phyloP scores from a whole-genome alignment of 2,113 vertebrate genomes.

The Nerophis ophidion region DNA sequence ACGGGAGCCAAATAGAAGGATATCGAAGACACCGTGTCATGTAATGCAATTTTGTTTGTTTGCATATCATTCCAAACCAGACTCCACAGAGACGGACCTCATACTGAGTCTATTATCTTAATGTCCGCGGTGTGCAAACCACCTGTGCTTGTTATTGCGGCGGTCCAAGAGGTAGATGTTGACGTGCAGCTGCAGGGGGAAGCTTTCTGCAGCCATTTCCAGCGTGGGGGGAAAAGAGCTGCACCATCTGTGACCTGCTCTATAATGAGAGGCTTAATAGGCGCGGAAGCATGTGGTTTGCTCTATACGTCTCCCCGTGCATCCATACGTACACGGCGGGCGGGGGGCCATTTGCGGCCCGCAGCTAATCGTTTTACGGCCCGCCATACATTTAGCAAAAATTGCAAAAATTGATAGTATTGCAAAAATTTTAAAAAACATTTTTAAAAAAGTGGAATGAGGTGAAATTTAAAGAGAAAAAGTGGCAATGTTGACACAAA shows the following conservation, averaged over 20 bases:
- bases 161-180: slow-evolving; percentile 4
- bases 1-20: slow-evolving; percentile 2
- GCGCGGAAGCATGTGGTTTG: slow-evolving; percentile 49
- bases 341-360: too few species aligned
- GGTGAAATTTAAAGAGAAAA: too few species aligned
- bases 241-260: slow-evolving; percentile 60
- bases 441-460: too few species aligned
- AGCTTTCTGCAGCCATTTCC: slow-evolving; percentile 46
- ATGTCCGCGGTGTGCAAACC: background rate
- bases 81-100: too few species aligned
- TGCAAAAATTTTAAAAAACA: too few species aligned
- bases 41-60: background rate
- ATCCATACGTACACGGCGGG: too few species aligned
- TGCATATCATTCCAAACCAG: too few species aligned
- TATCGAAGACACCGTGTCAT: slow-evolving; percentile 17
- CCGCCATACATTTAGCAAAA: too few species aligned
- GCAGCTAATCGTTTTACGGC: too few species aligned
- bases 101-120: too few species aligned
- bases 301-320: slow-evolving; percentile 19
- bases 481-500: too few species aligned
- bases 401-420: too few species aligned
- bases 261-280: slow-evolving; percentile 63
- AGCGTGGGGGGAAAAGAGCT: slow-evolving; percentile 48
- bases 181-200: slow-evolving; percentile 40
- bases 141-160: background rate